A percentile compares a stretch with the other conserved stretches of the same genome.
These are phyloP conservation scores for Nannospalax galili DNA, from an alignment of 2,113 vertebrate genomes.

Conservation along the genomic window DNA sequence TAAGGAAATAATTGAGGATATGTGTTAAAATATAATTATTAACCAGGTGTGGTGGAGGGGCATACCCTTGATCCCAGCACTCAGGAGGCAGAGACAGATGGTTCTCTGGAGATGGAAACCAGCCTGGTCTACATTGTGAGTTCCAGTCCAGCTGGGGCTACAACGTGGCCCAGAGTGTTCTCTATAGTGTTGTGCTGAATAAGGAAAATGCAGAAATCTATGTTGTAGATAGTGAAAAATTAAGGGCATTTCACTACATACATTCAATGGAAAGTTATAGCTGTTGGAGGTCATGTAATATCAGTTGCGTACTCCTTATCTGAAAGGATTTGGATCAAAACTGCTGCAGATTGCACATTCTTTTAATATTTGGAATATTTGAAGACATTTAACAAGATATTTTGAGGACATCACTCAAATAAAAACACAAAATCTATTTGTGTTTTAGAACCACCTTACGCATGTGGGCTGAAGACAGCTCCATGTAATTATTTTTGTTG, in stretches of 20 bases:
- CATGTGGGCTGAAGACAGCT: too few relatives aligned
- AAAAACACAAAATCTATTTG: background rate
- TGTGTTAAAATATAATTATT: background rate
- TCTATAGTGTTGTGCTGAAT: background rate
- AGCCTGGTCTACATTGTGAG: too few relatives aligned
- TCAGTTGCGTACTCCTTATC: background rate
- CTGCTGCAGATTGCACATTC: too few relatives aligned
- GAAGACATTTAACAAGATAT: background rate
- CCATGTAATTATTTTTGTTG: background rate
- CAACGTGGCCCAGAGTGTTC: too few relatives aligned
- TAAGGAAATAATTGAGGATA: background rate
- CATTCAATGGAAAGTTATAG: background rate
- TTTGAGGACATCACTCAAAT: too few relatives aligned
- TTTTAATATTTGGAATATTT: background rate
- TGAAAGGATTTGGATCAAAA: background rate
- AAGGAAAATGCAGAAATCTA: background rate
- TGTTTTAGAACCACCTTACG: background rate
- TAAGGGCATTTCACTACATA: background rate
- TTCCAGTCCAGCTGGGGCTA: too few relatives aligned
- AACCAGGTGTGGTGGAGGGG: too few relatives aligned
- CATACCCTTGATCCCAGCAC: too few relatives aligned
- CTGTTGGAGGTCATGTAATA: background rate
- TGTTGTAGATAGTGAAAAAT: background rate
- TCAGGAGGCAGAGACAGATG: too few relatives aligned
- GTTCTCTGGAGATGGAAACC: too few relatives aligned